Conservation (phyloP, 2,888 invertebrate species). For the Danaus chrysippus region DNA sequence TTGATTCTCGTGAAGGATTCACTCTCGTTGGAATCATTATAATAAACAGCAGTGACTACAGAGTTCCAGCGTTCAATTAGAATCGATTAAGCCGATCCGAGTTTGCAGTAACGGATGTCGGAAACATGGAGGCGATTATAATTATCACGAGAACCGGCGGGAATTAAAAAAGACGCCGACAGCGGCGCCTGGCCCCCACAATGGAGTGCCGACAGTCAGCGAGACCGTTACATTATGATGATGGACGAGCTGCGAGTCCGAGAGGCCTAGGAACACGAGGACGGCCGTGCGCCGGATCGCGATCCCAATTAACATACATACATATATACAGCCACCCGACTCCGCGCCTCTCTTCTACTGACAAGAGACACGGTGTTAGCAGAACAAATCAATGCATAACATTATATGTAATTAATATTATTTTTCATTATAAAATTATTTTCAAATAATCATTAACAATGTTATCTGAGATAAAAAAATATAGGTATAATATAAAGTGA, state of each 20-base stretch:
- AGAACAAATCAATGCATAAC: no score
- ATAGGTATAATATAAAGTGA: slow-evolving; percentile 1
- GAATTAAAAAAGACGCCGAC: slow-evolving; percentile 41
- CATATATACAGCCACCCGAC: no score
- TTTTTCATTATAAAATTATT: no score
- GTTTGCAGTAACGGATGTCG: slow-evolving; percentile 22
- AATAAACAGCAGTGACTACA: slow-evolving; percentile 1
- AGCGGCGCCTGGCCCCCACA: slow-evolving; percentile 35
- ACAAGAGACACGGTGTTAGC: no score
- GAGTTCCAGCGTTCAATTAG: not conserved
- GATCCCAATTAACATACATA: no score
- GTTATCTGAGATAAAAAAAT: no score
- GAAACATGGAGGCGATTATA: slow-evolving; percentile 18
- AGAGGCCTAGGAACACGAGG: no score
- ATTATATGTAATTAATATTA: no score
- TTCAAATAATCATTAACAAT: no score
- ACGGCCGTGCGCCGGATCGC: no score
- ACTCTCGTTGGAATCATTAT: not conserved
- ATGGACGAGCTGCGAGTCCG: not conserved
- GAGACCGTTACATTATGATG: slow-evolving; percentile 20
- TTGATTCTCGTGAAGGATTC: not conserved
- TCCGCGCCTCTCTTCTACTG: no score
- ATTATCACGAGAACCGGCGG: slow-evolving; percentile 16
- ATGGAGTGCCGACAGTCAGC: slow-evolving; percentile 15
- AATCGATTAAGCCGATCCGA: slow-evolving; percentile 15